These are phyloP conservation scores for Hypomecis atomaria DNA, from an alignment of 2,888 invertebrate genomes.

Conservation along the genomic window DNA sequence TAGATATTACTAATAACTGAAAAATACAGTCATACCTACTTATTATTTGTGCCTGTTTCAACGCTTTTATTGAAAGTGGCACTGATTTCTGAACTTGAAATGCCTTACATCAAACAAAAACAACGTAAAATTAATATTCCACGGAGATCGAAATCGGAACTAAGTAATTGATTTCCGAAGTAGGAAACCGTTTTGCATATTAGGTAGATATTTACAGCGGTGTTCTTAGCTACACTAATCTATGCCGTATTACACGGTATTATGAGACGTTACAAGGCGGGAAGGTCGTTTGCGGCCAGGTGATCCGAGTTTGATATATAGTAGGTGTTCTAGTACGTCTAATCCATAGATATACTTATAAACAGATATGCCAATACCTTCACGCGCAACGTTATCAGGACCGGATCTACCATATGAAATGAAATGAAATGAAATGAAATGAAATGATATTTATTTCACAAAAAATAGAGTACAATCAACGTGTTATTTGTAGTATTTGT, in stretches of 20 bases:
- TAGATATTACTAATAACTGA: too few species aligned
- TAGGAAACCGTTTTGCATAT: conserved; percentile 15
- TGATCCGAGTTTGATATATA: conserved; percentile 1
- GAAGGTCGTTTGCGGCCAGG: conserved; percentile 20
- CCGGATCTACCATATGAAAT: too few species aligned
- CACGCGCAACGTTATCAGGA: too few species aligned
- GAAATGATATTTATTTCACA: too few species aligned
- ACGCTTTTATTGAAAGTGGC: neutral
- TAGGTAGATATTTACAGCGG: neutral
- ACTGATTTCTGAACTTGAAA: neutral
- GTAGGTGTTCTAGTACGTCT: neutral
- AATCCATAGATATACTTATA: too few species aligned
- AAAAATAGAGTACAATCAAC: too few species aligned
- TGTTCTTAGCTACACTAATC: conserved; percentile 1
- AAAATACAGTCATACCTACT: too few species aligned
- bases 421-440: too few species aligned
- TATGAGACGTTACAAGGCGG: conserved; percentile 1
- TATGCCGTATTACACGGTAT: conserved; percentile 11
- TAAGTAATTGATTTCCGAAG: conserved; percentile 15
- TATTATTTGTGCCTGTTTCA: too few species aligned
- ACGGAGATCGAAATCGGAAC: conserved; percentile 13
- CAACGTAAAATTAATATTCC: conserved; percentile 2
- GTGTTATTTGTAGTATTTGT: too few species aligned
- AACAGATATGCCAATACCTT: too few species aligned
- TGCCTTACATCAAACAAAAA: neutral